Base-by-base conservation (phyloP, 2,888 invertebrate species). In the Mythimna impura region DNA sequence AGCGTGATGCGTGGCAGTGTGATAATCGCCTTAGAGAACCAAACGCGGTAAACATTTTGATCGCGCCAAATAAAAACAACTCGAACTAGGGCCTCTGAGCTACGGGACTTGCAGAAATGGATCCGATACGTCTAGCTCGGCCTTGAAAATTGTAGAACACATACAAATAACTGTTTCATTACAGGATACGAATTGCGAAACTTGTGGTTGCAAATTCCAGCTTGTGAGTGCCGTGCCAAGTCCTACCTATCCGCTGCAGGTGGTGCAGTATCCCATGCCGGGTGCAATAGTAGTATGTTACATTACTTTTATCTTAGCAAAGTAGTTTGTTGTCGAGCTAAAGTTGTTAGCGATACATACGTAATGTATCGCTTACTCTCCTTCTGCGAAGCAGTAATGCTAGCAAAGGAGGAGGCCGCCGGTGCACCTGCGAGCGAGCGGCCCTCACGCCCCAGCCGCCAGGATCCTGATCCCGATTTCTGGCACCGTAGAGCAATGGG, bases 131-230 rank as follows among this genome's bases (percentile, higher is more conserved):
- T 25, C 20, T 14, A 20, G 36, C 14, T 14, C 14, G 2, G 10
- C n/a, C 20, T 20, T 10, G 6, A n/a, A 40, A 20, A 30, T 12
- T 8, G 8, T 43, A 64, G 2, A 55, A 43, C 43, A 8, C 9
- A 10, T 20, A 36, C 10, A 57, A 57, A 36, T 14, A 17, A 71
- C 67, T 34, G 22, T 55, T 47, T 58, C 1, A 30, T 70, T 71
- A 40, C 71, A 71, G 71, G 52, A 57, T 1, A 25, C 10, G 2
- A 43, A 60, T 30, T 71, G 60, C 30, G 58, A 71, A 6, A 60
- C 12, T 22, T 71, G 71, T 52, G 69, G 60, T 40, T 71, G 71
- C 52, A 52, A 60, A 22, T 3, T 3, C 20, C 71, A 69, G 22
- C 50, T 52, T 8, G 30, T 12, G 7, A 43, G 40, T 60, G 22